These are phyloP conservation scores for Macrostomum lignano DNA, from an alignment of 1,140 invertebrate genomes.

Conservation along the genomic window DNA sequence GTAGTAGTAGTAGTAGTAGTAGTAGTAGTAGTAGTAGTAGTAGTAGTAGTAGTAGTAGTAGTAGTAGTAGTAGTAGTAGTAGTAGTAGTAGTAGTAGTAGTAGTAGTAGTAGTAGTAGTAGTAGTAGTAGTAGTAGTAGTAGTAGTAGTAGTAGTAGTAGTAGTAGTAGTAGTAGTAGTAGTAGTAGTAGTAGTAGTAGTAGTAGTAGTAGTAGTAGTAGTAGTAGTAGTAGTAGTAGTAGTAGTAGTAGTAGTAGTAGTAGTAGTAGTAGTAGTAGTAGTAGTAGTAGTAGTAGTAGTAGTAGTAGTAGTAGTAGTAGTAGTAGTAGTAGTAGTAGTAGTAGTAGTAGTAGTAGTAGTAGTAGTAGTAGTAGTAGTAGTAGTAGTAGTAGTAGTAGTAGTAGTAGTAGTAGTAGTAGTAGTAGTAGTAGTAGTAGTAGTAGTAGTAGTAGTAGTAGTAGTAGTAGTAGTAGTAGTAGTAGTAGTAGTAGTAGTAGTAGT, in stretches of 20 bases:
- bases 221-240: conserved; percentile 2
- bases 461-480: too few species aligned
- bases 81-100: conserved; percentile 2
- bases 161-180: conserved; percentile 2
- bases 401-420: too few species aligned
- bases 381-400: too few species aligned
- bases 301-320: too few species aligned
- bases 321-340: too few species aligned
- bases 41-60: conserved; percentile 2
- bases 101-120: conserved; percentile 2
- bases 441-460: too few species aligned
- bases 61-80: conserved; percentile 2
- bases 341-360: too few species aligned
- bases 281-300: too few species aligned
- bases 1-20: conserved; percentile 2
- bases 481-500: too few species aligned
- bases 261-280: conserved; percentile 2
- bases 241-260: conserved; percentile 2
- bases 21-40: conserved; percentile 2
- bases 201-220: conserved; percentile 2
- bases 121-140: conserved; percentile 2
- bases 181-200: conserved; percentile 2
- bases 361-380: too few species aligned
- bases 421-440: too few species aligned
- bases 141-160: conserved; percentile 2